phyloP scores from a whole-genome alignment of 2,797 vertebrate genomes.

The Propithecus perrieri region DNA sequence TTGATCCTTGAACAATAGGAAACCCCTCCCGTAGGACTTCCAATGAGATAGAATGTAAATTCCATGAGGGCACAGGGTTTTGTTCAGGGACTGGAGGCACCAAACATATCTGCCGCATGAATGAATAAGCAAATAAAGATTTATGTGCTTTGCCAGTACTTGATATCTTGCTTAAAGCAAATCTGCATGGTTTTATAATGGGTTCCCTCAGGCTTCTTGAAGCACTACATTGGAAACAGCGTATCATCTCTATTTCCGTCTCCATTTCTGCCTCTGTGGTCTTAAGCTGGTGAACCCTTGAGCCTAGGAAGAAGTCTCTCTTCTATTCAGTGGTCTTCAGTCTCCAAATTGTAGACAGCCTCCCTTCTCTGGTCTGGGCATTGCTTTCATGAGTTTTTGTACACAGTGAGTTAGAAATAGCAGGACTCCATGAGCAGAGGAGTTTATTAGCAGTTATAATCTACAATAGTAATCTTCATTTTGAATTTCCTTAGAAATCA shows the following conservation, averaged over 20 bases:
- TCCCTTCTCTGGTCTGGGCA: background rate
- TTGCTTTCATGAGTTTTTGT: background rate
- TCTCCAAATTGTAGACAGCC: background rate
- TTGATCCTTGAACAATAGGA: background rate
- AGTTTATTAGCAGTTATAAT: background rate
- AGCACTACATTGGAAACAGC: background rate
- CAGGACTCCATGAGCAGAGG: background rate
- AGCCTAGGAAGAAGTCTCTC: background rate
- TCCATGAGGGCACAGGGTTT: background rate
- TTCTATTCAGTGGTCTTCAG: fast-evolving
- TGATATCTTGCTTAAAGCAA: background rate
- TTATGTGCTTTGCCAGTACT: background rate
- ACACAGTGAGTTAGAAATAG: background rate
- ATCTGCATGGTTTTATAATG: background rate
- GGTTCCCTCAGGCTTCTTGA: background rate
- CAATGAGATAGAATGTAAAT: background rate
- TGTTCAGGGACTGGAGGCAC: background rate
- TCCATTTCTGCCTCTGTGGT: background rate
- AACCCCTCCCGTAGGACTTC: background rate
- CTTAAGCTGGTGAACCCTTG: background rate
- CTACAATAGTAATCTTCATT: background rate
- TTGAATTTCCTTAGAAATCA: background rate
- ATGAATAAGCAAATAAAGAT: background rate
- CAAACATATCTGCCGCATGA: background rate
- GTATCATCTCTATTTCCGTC: background rate